Percentiles rank a stretch among this genome's conserved stretches.
Conservation (phyloP, 2,797 vertebrate species). For the Ceyx erithaca region DNA sequence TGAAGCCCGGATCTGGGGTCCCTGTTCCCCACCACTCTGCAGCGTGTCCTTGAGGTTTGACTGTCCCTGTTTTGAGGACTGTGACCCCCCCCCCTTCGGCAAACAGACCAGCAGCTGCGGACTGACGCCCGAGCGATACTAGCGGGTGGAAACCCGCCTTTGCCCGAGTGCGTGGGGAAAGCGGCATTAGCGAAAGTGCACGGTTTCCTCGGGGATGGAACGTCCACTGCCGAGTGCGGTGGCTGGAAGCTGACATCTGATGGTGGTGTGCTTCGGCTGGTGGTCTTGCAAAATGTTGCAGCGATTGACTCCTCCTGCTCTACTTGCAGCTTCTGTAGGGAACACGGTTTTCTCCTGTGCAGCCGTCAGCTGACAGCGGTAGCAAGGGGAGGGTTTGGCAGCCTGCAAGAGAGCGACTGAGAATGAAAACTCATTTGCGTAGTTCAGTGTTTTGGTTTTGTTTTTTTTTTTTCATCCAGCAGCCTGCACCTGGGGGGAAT, state of each 20-base stretch:
- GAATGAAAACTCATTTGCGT: background rate
- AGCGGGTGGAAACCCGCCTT: background rate
- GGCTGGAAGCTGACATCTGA: background rate
- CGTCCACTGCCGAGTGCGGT: background rate
- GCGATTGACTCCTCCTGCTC: background rate
- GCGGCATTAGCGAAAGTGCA: background rate
- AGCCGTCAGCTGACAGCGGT: background rate
- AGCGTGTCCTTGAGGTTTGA: background rate
- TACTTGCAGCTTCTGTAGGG: background rate
- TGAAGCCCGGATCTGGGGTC: background rate
- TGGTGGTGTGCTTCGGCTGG: background rate
- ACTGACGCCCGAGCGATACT: background rate
- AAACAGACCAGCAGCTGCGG: background rate
- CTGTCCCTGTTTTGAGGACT: background rate
- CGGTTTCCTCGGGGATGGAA: background rate
- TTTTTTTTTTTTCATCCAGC: background rate
- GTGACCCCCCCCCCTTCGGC: too few relatives aligned
- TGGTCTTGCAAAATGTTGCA: background rate
- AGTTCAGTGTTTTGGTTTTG: background rate
- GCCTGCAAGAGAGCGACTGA: background rate
- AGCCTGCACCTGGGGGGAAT: background rate
- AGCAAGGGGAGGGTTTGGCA: background rate
- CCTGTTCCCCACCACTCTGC: rapidly evolving
- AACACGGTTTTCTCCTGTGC: background rate
- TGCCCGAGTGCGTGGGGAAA: too few relatives aligned